Base-by-base conservation (phyloP, 2,888 invertebrate genomes). In the Alitta virens region DNA sequence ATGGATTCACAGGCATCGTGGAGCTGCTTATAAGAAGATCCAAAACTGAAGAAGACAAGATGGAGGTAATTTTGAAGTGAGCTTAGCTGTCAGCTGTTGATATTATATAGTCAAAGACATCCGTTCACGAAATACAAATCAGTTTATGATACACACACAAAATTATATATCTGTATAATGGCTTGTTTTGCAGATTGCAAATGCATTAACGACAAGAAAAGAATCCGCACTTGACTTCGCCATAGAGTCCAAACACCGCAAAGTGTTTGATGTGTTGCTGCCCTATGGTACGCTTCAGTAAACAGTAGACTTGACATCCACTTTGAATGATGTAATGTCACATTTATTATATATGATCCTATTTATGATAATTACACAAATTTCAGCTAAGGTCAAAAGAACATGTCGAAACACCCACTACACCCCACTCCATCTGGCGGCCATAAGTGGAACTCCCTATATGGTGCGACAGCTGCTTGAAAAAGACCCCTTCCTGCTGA, bases 281-380 rank as follows among this genome's bases (percentile, higher is more conserved):
- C 18, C 60, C 23, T 2, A 56, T n/a, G 63, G 63, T 63, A 50
- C 40, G 33, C n/a, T n/a, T n/a, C n/a, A n/a, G n/a, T n/a, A n/a
- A n/a, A n/a, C n/a, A n/a, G n/a, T n/a, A n/a, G n/a, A n/a, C n/a
- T n/a, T n/a, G n/a, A n/a, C n/a, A n/a, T n/a, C n/a, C n/a, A n/a
- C n/a, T n/a, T n/a, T n/a, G n/a, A n/a, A n/a, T n/a, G n/a, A n/a
- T n/a, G n/a, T n/a, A n/a, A n/a, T n/a, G n/a, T n/a, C n/a, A n/a
- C n/a, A n/a, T n/a, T n/a, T n/a, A n/a, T n/a, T n/a, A n/a, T n/a
- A n/a, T n/a, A n/a, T n/a, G n/a, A n/a, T n/a, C n/a, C n/a, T n/a
- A n/a, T n/a, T n/a, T n/a, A n/a, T n/a, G n/a, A n/a, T 12, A 33
- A 33, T 33, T 33, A 33, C 33, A 7, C 12, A 7, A 7, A 7